phyloP scores from a whole-genome alignment of 2,888 invertebrate genomes.

The Bugula neritina region DNA sequence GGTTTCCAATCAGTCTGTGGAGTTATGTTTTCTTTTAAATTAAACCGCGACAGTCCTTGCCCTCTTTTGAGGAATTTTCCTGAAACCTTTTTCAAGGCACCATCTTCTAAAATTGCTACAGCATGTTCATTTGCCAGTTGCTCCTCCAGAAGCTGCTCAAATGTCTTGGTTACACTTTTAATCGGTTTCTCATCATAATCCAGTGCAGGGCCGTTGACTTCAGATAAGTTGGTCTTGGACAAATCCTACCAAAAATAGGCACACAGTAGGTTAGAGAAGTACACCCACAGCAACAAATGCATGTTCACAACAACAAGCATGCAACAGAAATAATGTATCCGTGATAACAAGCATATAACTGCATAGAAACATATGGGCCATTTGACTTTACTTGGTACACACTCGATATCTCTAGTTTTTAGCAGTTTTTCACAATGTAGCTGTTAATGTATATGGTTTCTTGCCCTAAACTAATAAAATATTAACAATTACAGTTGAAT shows the following conservation, averaged over 20 bases:
- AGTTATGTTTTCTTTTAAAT: slow-evolving; percentile 24
- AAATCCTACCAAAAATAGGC: background rate
- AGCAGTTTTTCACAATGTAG: too few relatives aligned
- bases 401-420: too few relatives aligned
- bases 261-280: too few relatives aligned
- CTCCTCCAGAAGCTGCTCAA: slow-evolving; percentile 50
- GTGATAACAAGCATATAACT: too few relatives aligned
- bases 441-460: too few relatives aligned
- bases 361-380: too few relatives aligned
- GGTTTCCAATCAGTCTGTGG: slow-evolving; percentile 17
- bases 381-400: too few relatives aligned
- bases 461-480: too few relatives aligned
- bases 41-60: slow-evolving; percentile 25
- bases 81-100: background rate
- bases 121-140: slow-evolving; percentile 34
- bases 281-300: too few relatives aligned
- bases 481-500: too few relatives aligned
- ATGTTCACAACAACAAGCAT: too few relatives aligned
- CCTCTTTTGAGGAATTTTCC: slow-evolving; percentile 22
- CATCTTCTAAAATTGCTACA: background rate
- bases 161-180: slow-evolving; percentile 39
- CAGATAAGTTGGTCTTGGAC: background rate
- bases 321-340: too few relatives aligned
- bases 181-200: slow-evolving; percentile 20
- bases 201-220: background rate